These are phyloP conservation scores for Polydesmus complanatus DNA, from an alignment of 2,888 invertebrate species.

Conservation along the genomic window DNA sequence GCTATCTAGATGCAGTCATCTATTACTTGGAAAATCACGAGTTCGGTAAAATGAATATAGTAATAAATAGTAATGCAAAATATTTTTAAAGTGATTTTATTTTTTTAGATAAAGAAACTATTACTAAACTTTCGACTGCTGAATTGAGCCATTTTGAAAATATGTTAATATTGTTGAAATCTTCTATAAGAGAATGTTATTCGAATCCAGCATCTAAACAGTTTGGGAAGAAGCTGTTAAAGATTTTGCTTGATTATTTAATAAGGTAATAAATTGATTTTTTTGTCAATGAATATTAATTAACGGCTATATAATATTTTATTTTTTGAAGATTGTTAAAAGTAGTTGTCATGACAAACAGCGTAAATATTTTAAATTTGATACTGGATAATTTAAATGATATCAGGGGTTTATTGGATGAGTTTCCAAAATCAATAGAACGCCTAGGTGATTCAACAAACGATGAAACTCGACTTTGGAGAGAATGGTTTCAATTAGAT, in stretches of 20 bases:
- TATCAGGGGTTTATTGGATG: neutral
- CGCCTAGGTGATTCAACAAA: neutral
- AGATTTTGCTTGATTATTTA: neutral
- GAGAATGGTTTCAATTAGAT: neutral
- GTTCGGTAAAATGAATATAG: neutral
- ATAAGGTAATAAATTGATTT: neutral
- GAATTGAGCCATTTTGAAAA: neutral
- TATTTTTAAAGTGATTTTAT: too few species aligned
- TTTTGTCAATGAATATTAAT: neutral
- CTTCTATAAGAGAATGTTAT: neutral
- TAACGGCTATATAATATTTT: too few species aligned
- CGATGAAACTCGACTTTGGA: neutral
- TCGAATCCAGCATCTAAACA: neutral
- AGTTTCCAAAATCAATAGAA: neutral
- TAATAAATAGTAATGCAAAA: too few species aligned
- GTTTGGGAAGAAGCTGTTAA: neutral
- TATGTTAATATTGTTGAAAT: neutral
- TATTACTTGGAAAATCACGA: neutral
- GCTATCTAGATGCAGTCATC: neutral
- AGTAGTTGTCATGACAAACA: neutral
- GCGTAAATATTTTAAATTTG: neutral
- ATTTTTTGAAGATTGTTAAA: neutral
- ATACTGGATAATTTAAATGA: neutral
- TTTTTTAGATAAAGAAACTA: neutral
- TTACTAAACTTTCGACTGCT: neutral